Percentiles rank a stretch among this genome's conserved stretches.
Conservation (phyloP, 2,888 invertebrate species). For the Xestia rhomboidea region DNA sequence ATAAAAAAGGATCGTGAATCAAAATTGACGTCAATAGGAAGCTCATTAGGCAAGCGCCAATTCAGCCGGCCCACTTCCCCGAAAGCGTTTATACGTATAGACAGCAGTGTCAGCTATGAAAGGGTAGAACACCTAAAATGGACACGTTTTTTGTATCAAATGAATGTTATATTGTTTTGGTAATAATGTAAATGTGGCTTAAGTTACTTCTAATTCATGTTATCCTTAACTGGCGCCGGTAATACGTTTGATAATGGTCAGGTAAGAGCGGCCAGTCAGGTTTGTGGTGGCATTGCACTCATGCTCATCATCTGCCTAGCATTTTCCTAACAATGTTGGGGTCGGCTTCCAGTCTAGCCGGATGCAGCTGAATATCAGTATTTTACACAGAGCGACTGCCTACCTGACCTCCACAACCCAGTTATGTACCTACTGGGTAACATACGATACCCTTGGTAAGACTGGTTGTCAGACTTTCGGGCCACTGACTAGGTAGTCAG, state of each 20-base stretch:
- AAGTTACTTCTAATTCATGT: too few species aligned
- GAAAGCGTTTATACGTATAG: constrained; percentile 17
- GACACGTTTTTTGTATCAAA: not conserved
- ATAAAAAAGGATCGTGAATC: constrained; percentile 56
- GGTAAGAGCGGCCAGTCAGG: too few species aligned
- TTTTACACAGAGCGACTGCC: not conserved
- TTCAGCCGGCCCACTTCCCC: constrained; percentile 32
- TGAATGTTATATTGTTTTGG: not conserved
- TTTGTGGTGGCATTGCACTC: too few species aligned
- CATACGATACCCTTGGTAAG: not conserved
- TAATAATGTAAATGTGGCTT: too few species aligned
- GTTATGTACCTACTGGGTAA: not conserved
- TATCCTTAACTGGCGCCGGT: too few species aligned
- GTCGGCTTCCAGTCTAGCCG: too few species aligned
- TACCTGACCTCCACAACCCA: not conserved
- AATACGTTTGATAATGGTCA: too few species aligned
- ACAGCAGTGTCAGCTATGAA: constrained; percentile 1
- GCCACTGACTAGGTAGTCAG: too few species aligned
- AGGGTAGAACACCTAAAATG: not conserved
- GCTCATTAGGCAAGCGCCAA: constrained; percentile 48
- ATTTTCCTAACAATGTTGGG: too few species aligned
- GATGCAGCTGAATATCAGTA: not conserved
- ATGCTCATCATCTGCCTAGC: too few species aligned
- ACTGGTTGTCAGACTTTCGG: not conserved
- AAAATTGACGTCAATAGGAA: constrained; percentile 57